Conservation (phyloP, 2,888 invertebrate genomes). For the Idaea biselata region DNA sequence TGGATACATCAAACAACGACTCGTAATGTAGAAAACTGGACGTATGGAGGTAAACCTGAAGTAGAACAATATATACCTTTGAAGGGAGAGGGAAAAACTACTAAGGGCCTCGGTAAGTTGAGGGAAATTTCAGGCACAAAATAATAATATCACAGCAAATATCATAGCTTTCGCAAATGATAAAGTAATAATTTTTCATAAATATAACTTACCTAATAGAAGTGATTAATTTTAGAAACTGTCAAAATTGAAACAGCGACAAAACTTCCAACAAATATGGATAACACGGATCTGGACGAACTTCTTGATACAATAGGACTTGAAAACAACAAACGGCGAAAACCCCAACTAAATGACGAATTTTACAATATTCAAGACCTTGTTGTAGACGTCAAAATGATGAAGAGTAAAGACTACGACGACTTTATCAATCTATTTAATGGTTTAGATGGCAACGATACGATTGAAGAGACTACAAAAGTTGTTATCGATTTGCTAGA, state of each 20-base stretch:
- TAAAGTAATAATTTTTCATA: too few species aligned
- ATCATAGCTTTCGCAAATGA: too few species aligned
- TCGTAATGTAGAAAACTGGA: constrained; percentile 41
- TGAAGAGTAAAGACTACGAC: constrained; percentile 17
- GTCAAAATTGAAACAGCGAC: constrained; percentile 3
- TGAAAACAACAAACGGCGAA: constrained; percentile 33
- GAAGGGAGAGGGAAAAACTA: neutral
- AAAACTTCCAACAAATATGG: constrained; percentile 12
- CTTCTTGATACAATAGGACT: constrained; percentile 38
- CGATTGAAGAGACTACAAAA: constrained; percentile 22
- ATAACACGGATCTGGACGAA: constrained; percentile 48
- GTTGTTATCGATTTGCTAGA: constrained; percentile 36
- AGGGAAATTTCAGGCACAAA: constrained; percentile 3
- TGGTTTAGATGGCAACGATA: constrained; percentile 19
- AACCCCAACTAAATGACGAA: constrained; percentile 24
- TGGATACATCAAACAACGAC: constrained; percentile 32
- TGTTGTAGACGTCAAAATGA: constrained; percentile 25
- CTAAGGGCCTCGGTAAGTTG: neutral
- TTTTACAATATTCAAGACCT: constrained; percentile 26
- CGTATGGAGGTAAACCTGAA: constrained; percentile 31
- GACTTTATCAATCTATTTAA: constrained; percentile 20
- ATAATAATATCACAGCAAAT: neutral
- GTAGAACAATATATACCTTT: neutral
- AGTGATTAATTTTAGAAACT: constrained; percentile 13
- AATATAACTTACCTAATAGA: too few species aligned